Evolutionary conservation across 2,888 invertebrate genomes (phyloP), one percentile per base, ranked within the genome.

Genomic region (Erebia palarica): DNA sequence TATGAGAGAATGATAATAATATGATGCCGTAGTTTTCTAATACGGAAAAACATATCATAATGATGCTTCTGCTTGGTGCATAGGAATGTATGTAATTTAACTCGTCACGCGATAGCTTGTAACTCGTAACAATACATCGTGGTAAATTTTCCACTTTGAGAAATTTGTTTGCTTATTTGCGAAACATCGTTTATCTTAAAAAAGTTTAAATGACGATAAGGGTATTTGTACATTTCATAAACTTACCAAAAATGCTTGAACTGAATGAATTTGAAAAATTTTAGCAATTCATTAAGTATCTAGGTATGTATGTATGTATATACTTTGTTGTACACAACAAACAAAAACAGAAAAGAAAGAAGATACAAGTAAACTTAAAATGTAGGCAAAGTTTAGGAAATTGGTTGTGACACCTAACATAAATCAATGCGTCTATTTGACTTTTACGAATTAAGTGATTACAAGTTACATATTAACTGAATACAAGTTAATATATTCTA

Each of bases 101-200:
- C 76, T 75, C 78, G 87, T 83, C 88, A 89, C 86, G 88, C 88
- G 78, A 85, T 77, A 75, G 75, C 77, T 75, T 78, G 71, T 73
- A 70, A 71, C 74, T 74, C 72, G 76, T 80, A 83, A 86, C 84
- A 86, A 86, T 83, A 79, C 80, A 78, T 79, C 58, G 79, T 81
- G 81, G 84, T 84, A 88, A 89, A 87, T 86, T 91, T 91, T 90
- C 90, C 89, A 90, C 82, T 74, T 73, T 78, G 77, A 84, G 84
- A 83, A 85, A 86, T 84, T 81, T 85, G 82, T 86, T 87, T 87
- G 80, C 81, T 80, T 82, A 80, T 80, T 82, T 79, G 77, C 81
- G 79, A 80, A 86, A 82, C 79, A 78, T 78, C 77, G 79, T 80
- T 81, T 68, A 80, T 81, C 81, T 78, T 64, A 13, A 53, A 65